A percentile compares a stretch with the other conserved stretches of the same genome.
These are phyloP conservation scores for Drosophila planitibia DNA, from an alignment of 2,888 invertebrate species.

Conservation along the genomic window DNA sequence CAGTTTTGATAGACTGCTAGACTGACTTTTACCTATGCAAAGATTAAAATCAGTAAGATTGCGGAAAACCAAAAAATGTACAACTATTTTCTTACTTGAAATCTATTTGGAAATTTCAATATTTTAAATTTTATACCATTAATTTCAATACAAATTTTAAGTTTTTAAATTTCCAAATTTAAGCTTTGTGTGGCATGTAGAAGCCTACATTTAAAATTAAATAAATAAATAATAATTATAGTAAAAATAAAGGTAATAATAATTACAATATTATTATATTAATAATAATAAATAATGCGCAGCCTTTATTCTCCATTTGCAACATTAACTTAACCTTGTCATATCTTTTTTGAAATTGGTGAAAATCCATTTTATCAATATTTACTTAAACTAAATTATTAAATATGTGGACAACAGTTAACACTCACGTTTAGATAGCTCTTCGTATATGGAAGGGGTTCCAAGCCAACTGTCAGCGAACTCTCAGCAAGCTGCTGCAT, in stretches of 20 bases:
- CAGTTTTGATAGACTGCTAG: background rate
- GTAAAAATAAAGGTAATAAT: background rate
- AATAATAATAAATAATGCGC: background rate
- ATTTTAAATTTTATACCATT: background rate
- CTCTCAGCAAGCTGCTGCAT: slow-evolving; percentile 86
- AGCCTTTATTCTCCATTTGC: background rate
- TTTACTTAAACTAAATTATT: background rate
- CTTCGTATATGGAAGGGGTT: slow-evolving; percentile 85
- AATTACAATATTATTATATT: background rate
- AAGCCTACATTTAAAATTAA: background rate
- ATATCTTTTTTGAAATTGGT: background rate
- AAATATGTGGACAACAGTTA: background rate
- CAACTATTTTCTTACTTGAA: background rate
- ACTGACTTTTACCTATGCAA: background rate
- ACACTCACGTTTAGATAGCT: slow-evolving; percentile 79
- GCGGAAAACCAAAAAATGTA: background rate
- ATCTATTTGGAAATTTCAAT: background rate
- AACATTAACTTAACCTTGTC: background rate
- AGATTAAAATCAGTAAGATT: no score
- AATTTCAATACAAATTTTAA: background rate
- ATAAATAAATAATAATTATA: background rate
- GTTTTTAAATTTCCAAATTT: background rate
- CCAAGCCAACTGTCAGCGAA: slow-evolving; percentile 86
- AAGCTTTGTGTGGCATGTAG: background rate
- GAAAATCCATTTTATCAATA: background rate